Base-by-base conservation (phyloP, 2,113 vertebrate genomes). In the Mustelus asterias region DNA sequence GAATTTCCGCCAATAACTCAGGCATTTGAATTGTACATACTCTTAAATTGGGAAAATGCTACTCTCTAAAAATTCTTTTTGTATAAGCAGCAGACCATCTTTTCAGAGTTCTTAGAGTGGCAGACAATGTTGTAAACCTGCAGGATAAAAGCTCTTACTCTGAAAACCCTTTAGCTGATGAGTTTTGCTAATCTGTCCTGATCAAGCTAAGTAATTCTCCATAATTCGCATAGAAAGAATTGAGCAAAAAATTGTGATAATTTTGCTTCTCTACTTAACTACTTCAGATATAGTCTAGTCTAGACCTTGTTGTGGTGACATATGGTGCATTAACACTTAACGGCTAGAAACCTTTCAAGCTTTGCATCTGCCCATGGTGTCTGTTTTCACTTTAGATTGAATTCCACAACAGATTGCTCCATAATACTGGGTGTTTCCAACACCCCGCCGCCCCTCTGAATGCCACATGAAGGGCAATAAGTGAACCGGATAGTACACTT, bases 311-410 rank as follows among this genome's bases (percentile, higher is more conserved):
- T 90, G 26, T 37, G 60, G 60, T 14, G 60, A 65, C 89, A 93
- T 93, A 65, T 37, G 89, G 60, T 37, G 8, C 89, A 93, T 67
- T 93, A 65, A 93, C 18, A 37, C 60, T 93, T 65, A 63, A 93
- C n/a, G n/a, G 60, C 89, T 18, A 37, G 6, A 65, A 93, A 93
- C 5, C 60, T 93, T 83, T 65, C n/a, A 93, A 65, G 60, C 89
- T 93, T 93, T 93, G 89, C 89, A 93, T 93, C 60, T 93, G 89
- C 8, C 33, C 89, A 93, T 67, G 33, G 89, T 93, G 67, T 93
- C 89, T 93, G 33, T 65, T 93, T 93, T 18, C 60, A 93, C 58
- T 93, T 93, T 67, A 93, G 58, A 65, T 93, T 67, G 60, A 93
- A 93, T 65, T 93, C 89, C 89, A 37, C 89, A 37, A 65, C 89